A percentile compares a stretch with the other conserved stretches of the same genome.
Conservation (phyloP, 2,113 vertebrate genomes). For the Carlito syrichta region DNA sequence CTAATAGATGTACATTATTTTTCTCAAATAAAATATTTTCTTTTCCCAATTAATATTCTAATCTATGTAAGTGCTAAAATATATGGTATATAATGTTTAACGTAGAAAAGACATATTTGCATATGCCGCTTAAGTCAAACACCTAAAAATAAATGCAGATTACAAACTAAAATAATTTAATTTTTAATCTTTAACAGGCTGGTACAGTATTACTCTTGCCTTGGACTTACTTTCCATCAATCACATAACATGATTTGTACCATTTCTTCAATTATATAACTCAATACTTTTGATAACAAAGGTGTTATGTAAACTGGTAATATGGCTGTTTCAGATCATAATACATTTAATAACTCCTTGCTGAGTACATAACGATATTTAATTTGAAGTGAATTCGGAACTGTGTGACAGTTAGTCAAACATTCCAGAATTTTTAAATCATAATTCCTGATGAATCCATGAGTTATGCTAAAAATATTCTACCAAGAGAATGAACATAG, state of each 20-base stretch:
- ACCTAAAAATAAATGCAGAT: neutral
- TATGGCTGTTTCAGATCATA: neutral
- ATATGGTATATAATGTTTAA: neutral
- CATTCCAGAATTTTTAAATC: neutral
- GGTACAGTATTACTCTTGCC: neutral
- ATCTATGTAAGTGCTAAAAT: neutral
- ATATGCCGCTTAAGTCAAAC: neutral
- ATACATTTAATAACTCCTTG: neutral
- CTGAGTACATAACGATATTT: neutral
- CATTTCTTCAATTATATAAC: neutral
- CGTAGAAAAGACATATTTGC: neutral
- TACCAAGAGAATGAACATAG: neutral
- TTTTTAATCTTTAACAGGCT: neutral
- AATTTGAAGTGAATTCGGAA: neutral
- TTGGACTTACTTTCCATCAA: neutral
- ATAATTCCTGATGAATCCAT: neutral
- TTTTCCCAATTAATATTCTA: neutral
- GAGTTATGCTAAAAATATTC: neutral
- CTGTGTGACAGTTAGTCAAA: neutral
- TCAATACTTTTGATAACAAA: neutral
- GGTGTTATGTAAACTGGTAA: neutral
- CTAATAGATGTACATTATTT: too few relatives aligned
- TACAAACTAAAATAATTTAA: neutral
- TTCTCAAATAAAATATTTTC: too few relatives aligned
- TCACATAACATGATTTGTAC: neutral